These are phyloP conservation scores for Leistus spinibarbis DNA, from an alignment of 2,888 invertebrate species.

Conservation along the genomic window DNA sequence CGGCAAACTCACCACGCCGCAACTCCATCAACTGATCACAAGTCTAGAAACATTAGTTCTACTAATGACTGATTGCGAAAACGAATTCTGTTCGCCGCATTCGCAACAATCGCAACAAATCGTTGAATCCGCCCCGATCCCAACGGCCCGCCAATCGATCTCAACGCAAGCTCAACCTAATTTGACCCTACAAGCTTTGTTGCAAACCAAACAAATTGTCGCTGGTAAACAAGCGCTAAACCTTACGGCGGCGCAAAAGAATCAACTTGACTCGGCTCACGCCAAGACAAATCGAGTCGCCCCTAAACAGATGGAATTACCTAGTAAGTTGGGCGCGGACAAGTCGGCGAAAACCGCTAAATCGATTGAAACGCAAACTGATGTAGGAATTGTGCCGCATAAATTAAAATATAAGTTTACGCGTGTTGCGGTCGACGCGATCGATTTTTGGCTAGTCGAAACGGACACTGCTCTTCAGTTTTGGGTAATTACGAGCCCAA, in stretches of 20 bases:
- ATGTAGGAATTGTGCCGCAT: constrained; percentile 47
- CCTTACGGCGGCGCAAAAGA: constrained; percentile 29
- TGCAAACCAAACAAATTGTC: constrained; percentile 41
- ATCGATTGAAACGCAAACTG: constrained; percentile 43
- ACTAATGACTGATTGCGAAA: constrained; percentile 86
- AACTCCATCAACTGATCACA: constrained; percentile 84
- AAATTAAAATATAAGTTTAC: constrained; percentile 90
- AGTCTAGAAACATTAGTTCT: constrained; percentile 88
- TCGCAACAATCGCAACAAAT: constrained; percentile 80
- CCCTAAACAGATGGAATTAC: constrained; percentile 42
- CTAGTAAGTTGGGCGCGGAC: not conserved
- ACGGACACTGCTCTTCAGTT: constrained; percentile 84
- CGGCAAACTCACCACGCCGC: constrained; percentile 88
- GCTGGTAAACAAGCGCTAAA: not conserved
- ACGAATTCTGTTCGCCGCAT: constrained; percentile 83
- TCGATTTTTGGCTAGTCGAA: constrained; percentile 92
- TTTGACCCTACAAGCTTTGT: constrained; percentile 13
- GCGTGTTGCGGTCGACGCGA: constrained; percentile 83
- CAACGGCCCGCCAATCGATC: constrained; percentile 16
- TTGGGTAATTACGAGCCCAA: constrained; percentile 67
- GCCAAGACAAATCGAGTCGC: constrained; percentile 7
- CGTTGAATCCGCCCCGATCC: constrained; percentile 62
- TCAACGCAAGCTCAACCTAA: constrained; percentile 14
- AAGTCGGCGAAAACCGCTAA: constrained; percentile 36
- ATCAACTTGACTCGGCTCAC: constrained; percentile 32